Evolutionary conservation across 2,888 invertebrate genomes (phyloP), one percentile per base, ranked within the genome.

Genomic region (Eubasilissa splendida): DNA sequence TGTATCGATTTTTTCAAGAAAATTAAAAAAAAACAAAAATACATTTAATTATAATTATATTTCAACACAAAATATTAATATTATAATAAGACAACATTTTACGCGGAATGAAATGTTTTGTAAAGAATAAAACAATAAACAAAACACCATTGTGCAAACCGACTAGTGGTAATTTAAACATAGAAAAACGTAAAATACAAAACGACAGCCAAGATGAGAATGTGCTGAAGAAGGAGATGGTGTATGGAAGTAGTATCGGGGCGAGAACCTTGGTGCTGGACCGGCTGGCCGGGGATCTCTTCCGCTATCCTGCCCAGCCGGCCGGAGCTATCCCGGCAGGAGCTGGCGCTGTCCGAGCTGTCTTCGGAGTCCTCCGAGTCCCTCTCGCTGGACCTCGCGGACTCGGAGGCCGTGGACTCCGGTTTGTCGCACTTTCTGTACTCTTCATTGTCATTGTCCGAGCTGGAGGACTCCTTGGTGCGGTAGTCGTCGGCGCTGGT

Each of bases 351-450:
- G 54, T 60, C 89, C 89, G 89, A 90, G 88, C 83, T 88, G 88
- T 85, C 88, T 88, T 88, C 90, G 88, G 80, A 76, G 58, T 81
- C 82, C 10, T 81, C 82, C 87, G 84, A 80, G 42, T 89, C 90
- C 85, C 90, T 89, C 87, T 90, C 90, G 86, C 90, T 90, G 85
- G 90, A 90, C 86, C 90, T 89, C 83, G 89, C 88, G 77, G 90
- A 90, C 85, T 90, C 90, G 79, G 90, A 90, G 59, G 90, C 90
- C 71, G 90, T 90, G 54, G 91, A 90, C 81, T 88, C 85, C 70
- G 90, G 90, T 82, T 90, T 89, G 84, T 90, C 90, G 85, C 90
- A 90, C 59, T 79, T 63, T 66, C 78, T 63, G 52, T 79, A 70
- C n/a, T 84, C 83, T 60, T 84, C 84, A 1, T 22, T 22, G 22